Evolutionary conservation across 2,113 vertebrate genomes (phyloP).

Genomic region (Heteronetta atricapilla): DNA sequence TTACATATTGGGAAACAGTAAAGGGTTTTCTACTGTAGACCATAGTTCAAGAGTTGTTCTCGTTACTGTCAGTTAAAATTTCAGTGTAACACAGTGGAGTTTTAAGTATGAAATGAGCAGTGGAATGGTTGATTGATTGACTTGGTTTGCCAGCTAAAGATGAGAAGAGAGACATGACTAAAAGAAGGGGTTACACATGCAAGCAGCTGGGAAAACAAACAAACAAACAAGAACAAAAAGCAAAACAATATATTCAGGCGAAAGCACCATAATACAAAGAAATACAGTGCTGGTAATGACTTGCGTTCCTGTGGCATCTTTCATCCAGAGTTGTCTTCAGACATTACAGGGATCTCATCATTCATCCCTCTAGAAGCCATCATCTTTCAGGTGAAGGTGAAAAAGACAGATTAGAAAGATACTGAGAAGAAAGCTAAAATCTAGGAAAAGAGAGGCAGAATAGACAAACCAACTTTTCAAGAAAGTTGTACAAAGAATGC

Average conservation of each 20-base stretch:
- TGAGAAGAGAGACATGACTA: neutral
- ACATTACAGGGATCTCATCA: neutral
- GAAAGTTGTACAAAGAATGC: neutral
- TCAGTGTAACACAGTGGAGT: neutral
- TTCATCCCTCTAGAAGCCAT: neutral
- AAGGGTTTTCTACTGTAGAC: neutral
- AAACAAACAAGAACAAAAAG: neutral
- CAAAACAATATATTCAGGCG: neutral
- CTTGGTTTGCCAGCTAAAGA: neutral
- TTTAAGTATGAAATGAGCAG: neutral
- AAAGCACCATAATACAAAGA: neutral
- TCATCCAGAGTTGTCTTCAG: neutral
- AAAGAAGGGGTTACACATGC: neutral
- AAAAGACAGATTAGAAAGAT: neutral
- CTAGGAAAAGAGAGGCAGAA: neutral
- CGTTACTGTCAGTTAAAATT: neutral
- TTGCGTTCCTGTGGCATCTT: constrained; percentile 13
- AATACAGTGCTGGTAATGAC: neutral
- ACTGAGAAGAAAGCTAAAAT: neutral
- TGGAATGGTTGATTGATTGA: neutral
- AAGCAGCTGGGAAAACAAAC: neutral
- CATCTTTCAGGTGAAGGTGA: neutral
- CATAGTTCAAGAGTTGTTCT: neutral
- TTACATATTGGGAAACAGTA: neutral
- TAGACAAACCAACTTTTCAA: neutral